Evolutionary conservation across 2,797 vertebrate genomes (phyloP), one percentile per base, ranked within the genome.

Genomic region (Neosilurus hyrtlii): DNA sequence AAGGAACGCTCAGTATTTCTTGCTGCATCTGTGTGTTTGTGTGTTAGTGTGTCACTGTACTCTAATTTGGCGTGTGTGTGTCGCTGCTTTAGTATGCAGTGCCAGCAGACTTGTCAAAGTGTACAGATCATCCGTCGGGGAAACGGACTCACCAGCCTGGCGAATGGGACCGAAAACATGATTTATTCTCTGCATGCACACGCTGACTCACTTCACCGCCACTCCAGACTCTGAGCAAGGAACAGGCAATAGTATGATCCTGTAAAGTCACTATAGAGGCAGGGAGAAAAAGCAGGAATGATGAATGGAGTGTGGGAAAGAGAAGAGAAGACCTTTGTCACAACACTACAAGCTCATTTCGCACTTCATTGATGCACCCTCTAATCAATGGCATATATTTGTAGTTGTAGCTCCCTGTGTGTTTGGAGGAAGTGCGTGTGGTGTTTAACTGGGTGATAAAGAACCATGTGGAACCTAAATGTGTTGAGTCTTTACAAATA

Each of bases 301-400:
- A 54, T n/a, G 63, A 74, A 70, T 51, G 80, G 80, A 86, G 78
- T 26, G 57, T 67, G 68, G 54, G 70, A 73, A 54, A 67, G 83
- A 80, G 62, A 72, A 79, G 70, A 82, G 68, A 75, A 80, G 75
- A 82, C 73, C 77, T 83, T 84, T 86, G 57, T 80, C 80, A 79
- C 68, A 75, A 65, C 77, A 76, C 75, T 51, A 81, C 79, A 78
- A 88, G 85, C 88, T 89, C 79, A 87, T 89, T 89, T 89, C 87
- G 82, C 88, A 88, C 87, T 90, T 85, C 86, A 86, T 82, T 85
- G 84, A 80, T 83, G 79, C 77, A n/a, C 72, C 85, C 65, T 76
- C 85, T 89, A 89, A 88, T 90, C 87, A 89, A 82, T 87, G 83
- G 83, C 87, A 89, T 87, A 88, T 89, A 86, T 90, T 87, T 89